Conservation (phyloP, 2,113 vertebrate genomes). For the Epinephelus cyanopodus region DNA sequence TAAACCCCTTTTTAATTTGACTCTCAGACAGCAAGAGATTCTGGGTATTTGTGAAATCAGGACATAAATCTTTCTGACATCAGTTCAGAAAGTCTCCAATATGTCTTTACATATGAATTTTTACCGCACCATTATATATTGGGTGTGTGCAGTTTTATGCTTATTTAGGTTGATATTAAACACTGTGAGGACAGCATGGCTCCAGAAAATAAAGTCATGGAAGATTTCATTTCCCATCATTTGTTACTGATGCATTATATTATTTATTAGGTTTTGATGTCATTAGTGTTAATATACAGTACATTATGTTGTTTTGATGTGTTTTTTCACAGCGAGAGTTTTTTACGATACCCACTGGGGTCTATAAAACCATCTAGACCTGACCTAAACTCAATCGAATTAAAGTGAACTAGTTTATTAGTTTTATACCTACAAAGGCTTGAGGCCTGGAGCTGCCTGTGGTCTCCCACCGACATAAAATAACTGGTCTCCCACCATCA, state of each 20-base stretch:
- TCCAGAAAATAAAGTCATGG: constrained; percentile 9
- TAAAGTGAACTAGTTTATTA: constrained; percentile 44
- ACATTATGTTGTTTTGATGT: background rate
- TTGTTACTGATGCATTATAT: constrained; percentile 23
- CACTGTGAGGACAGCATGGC: constrained; percentile 1
- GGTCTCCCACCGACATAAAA: constrained; percentile 45
- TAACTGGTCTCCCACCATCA: constrained; percentile 41
- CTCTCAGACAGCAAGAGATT: background rate
- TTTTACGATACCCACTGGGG: constrained; percentile 32
- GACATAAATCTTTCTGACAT: constrained; percentile 24
- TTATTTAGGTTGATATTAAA: constrained; percentile 39
- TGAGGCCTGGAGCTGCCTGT: constrained; percentile 16
- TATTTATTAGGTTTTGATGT: constrained; percentile 26
- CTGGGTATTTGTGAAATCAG: background rate
- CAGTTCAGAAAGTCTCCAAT: constrained; percentile 20
- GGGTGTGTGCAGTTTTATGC: constrained; percentile 29
- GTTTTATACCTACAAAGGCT: constrained; percentile 41
- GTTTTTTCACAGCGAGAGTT: background rate
- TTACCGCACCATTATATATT: constrained; percentile 27
- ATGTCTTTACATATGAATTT: constrained; percentile 26
- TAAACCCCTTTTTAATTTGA: constrained; percentile 28
- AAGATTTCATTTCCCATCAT: constrained; percentile 32
- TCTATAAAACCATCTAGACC: constrained; percentile 54
- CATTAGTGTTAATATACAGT: constrained; percentile 19
- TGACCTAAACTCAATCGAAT: constrained; percentile 37